Base-by-base conservation (phyloP, 2,113 vertebrate genomes). In the Microtus ochrogaster region DNA sequence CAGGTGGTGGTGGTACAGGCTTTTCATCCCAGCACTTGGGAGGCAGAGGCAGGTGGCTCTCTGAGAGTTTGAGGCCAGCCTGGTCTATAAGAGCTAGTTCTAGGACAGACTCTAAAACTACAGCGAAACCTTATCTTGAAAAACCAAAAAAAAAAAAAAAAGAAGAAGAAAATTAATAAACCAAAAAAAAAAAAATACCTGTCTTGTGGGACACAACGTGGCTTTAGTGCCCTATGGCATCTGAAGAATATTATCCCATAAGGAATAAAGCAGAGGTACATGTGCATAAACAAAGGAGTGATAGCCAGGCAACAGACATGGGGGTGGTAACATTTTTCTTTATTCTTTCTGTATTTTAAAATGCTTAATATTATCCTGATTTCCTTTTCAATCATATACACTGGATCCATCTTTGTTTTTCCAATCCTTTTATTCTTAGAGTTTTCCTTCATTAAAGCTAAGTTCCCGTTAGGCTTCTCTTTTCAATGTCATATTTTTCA, bases 361-460 rank as follows among this genome's bases (percentile, higher is more conserved):
- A 65, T 76, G n/a, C 26, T 0, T 39, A n/a, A 82, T 70, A 5
- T 68, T 28, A 24, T 26, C 66, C n/a, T 83, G 30, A 78, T 89
- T 91, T 10, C 28, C 44, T 52, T 93, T 74, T 91, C 74, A 44
- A 10, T 81, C 13, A 49, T 2, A n/a, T 91, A 41, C 79, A 44
- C 44, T 77, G 17, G 30, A 52, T 81, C 22, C 0, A 77, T 94
- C 10, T 19, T 89, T 70, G 5, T n/a, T 52, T 76, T 76, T 61
- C 47, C 26, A 14, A 28, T 7, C 21, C 2, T 47, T 66, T 70
- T 30, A 86, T 39, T 52, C 26, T 95, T 89, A 58, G 2, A 61
- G 28, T 91, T 95, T 17, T 85, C 11, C 61, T 44, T 89, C 94
- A 83, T 24, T 47, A n/a, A 39, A 21, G 33, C 84, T 94, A 96